Conservation (phyloP, 2,113 vertebrate genomes). For the Menura novaehollandiae region DNA sequence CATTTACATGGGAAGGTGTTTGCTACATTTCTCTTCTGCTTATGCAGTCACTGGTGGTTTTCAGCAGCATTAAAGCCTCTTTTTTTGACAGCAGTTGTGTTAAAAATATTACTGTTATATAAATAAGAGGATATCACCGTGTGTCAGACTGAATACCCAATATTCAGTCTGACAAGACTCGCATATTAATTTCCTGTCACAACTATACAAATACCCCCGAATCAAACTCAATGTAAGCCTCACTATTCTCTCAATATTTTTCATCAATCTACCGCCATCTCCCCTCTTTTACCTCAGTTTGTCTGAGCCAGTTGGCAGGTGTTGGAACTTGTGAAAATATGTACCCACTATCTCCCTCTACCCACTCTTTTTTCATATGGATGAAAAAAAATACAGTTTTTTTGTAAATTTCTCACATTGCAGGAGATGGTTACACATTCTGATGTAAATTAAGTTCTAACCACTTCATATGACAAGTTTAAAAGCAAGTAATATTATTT, state of each 20-base stretch:
- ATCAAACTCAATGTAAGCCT: neutral
- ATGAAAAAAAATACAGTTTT: neutral
- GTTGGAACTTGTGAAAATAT: neutral
- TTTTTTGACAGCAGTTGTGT: neutral
- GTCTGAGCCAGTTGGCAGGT: neutral
- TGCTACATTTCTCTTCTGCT: neutral
- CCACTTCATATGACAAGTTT: neutral
- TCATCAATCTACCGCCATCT: neutral
- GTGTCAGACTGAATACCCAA: constrained; percentile 23
- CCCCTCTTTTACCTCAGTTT: neutral
- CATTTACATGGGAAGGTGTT: constrained; percentile 7
- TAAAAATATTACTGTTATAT: constrained; percentile 43
- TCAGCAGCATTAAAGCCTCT: neutral
- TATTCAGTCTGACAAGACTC: neutral
- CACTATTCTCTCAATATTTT: neutral
- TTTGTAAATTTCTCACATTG: neutral
- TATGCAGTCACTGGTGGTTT: neutral
- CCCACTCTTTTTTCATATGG: neutral
- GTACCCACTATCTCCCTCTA: neutral
- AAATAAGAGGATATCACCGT: constrained; percentile 1
- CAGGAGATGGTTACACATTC: neutral
- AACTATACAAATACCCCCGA: neutral
- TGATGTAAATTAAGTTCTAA: neutral
- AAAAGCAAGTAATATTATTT: neutral
- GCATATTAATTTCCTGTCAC: neutral